Percentiles rank a stretch among this genome's conserved stretches.
Evolutionary conservation across 2,113 vertebrate species (phyloP).

Genomic region (Pedionomus torquatus): DNA sequence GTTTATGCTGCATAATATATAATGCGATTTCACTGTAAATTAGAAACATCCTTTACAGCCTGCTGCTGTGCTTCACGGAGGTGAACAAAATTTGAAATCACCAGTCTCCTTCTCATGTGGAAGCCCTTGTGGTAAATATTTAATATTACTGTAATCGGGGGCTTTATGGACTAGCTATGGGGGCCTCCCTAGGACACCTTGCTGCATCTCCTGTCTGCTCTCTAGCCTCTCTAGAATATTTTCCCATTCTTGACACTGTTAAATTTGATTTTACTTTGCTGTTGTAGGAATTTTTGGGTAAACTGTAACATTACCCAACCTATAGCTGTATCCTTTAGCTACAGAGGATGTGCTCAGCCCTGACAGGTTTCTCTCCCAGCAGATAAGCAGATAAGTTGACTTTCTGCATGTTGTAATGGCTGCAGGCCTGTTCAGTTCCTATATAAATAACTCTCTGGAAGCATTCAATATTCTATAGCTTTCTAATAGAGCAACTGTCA

Average conservation of each 20-base stretch:
- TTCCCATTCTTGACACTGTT: not conserved
- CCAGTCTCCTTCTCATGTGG: not conserved
- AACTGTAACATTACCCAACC: not conserved
- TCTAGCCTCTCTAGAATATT: not conserved
- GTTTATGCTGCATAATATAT: slow-evolving; percentile 38
- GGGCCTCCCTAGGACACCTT: not conserved
- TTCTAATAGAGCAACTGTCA: not conserved
- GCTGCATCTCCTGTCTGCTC: not conserved
- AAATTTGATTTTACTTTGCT: not conserved
- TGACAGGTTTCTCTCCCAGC: not conserved
- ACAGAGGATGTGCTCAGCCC: not conserved
- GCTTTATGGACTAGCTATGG: not conserved
- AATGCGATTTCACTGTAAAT: slow-evolving; percentile 40
- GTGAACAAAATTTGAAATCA: slow-evolving; percentile 16
- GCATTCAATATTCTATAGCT: not conserved
- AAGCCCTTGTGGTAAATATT: not conserved
- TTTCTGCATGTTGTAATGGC: not conserved
- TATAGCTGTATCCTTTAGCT: not conserved
- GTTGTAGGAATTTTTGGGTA: not conserved
- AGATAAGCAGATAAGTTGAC: not conserved
- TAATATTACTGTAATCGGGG: not conserved
- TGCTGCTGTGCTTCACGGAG: slow-evolving; percentile 29
- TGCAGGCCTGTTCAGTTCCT: not conserved
- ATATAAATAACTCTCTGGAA: not conserved
- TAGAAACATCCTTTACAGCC: slow-evolving; percentile 16